A percentile compares a stretch with the other conserved stretches of the same genome.
phyloP scores from a whole-genome alignment of 2,797 vertebrate genomes.

The Chromobotia macracanthus region DNA sequence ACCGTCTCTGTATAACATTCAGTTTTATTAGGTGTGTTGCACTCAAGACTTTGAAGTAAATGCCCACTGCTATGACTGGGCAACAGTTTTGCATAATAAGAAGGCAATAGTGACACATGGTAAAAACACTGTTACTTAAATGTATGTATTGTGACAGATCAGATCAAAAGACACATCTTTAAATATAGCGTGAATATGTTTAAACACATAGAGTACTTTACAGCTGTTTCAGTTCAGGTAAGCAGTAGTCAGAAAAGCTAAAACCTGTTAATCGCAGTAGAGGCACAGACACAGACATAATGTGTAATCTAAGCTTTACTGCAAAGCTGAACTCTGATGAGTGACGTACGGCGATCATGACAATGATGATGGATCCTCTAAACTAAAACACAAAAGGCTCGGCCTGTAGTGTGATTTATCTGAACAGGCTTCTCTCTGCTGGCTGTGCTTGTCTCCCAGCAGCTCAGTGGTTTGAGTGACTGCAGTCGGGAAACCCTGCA shows the following conservation, averaged over 20 bases:
- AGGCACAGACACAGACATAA: conserved; percentile 63
- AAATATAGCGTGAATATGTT: too few relatives aligned
- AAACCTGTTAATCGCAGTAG: conserved; percentile 27
- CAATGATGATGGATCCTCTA: conserved; percentile 52
- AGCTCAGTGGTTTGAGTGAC: conserved; percentile 67
- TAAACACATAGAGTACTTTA: too few relatives aligned
- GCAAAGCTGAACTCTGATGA: conserved; percentile 58
- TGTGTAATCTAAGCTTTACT: conserved; percentile 66
- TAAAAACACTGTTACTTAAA: too few relatives aligned
- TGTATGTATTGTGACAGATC: too few relatives aligned
- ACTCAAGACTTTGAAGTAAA: too few relatives aligned
- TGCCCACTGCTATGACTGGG: too few relatives aligned
- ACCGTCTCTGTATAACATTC: too few relatives aligned
- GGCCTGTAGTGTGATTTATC: conserved; percentile 57
- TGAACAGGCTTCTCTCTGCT: conserved; percentile 55
- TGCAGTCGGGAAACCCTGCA: conserved; percentile 59
- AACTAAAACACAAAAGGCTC: conserved; percentile 55
- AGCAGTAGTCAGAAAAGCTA: conserved; percentile 11
- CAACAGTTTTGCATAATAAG: too few relatives aligned
- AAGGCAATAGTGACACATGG: too few relatives aligned
- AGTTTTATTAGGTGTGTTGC: too few relatives aligned
- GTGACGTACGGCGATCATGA: conserved; percentile 64
- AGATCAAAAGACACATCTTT: too few relatives aligned
- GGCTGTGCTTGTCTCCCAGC: conserved; percentile 61
- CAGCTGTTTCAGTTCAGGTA: neutral